These are phyloP conservation scores for Cladorhizidae sp. DNA, from an alignment of 37 sponge, comb jelly and placozoan species.

Conservation along the genomic window DNA sequence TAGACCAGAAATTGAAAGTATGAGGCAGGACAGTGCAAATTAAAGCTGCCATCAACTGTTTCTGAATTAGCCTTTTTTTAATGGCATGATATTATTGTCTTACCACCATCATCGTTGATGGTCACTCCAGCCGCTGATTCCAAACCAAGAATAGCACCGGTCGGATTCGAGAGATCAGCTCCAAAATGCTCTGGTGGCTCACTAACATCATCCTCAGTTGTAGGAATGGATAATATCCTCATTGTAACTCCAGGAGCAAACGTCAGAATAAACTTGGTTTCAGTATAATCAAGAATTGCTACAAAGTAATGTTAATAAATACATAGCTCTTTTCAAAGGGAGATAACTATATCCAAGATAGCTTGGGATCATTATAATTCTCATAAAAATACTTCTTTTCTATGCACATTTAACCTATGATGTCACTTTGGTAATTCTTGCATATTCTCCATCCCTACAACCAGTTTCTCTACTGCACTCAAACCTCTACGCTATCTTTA, in stretches of 20 bases:
- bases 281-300: conserved; percentile 2
- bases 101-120: conserved; percentile 45
- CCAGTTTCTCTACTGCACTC: too few species aligned
- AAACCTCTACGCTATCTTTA: too few species aligned
- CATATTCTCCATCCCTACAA: too few species aligned
- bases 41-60: too few species aligned
- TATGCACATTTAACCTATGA: too few species aligned
- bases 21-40: too few species aligned
- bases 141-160: not conserved
- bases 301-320: not conserved
- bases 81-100: not conserved
- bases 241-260: conserved; percentile 12
- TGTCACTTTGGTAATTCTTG: too few species aligned
- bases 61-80: too few species aligned
- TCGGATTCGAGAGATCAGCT: conserved; percentile 11
- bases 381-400: too few species aligned
- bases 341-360: too few species aligned
- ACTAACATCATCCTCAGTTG: conserved; percentile 30
- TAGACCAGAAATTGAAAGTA: too few species aligned
- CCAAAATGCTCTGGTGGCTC: conserved; percentile 38
- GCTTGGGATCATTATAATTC: too few species aligned
- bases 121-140: conserved; percentile 10
- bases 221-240: not conserved
- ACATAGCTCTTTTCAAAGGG: not conserved
- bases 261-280: not conserved